Evolutionary conservation across 2,797 vertebrate genomes (phyloP).

Genomic region (Craterocephalus amniculus): DNA sequence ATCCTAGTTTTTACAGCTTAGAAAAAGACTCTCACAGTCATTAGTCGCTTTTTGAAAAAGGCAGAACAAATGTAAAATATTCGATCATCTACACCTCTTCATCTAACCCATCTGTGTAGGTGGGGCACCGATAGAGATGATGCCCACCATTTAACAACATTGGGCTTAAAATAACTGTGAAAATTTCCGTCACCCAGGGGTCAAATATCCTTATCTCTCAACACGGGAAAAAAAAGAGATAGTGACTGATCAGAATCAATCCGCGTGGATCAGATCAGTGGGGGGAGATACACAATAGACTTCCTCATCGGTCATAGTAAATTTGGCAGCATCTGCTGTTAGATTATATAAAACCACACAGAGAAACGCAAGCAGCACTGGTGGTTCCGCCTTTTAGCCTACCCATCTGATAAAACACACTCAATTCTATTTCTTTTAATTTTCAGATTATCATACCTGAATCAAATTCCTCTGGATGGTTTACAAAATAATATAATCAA

Average conservation of each 20-base stretch:
- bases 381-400: background rate
- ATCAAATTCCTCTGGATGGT: constrained; percentile 47
- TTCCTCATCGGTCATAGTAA: constrained; percentile 63
- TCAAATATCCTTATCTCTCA: background rate
- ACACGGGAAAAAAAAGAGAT: background rate
- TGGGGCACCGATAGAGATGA: constrained; percentile 53
- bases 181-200: background rate
- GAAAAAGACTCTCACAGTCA: background rate
- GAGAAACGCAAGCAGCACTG: background rate
- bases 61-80: background rate
- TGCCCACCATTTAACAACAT: constrained; percentile 20
- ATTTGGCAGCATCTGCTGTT: constrained; percentile 39
- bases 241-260: constrained; percentile 17
- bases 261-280: constrained; percentile 41
- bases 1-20: background rate
- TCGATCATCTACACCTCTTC: background rate
- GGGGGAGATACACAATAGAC: constrained; percentile 70
- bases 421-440: background rate
- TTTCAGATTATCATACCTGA: background rate
- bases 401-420: background rate
- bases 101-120: constrained; percentile 58
- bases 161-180: background rate
- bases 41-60: background rate
- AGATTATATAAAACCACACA: constrained; percentile 31
- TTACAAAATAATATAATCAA: background rate